A percentile compares a stretch with the other conserved stretches of the same genome.
Conservation (phyloP, 92 coral and sea anemone species). For the Chrysogorgia sp. region DNA sequence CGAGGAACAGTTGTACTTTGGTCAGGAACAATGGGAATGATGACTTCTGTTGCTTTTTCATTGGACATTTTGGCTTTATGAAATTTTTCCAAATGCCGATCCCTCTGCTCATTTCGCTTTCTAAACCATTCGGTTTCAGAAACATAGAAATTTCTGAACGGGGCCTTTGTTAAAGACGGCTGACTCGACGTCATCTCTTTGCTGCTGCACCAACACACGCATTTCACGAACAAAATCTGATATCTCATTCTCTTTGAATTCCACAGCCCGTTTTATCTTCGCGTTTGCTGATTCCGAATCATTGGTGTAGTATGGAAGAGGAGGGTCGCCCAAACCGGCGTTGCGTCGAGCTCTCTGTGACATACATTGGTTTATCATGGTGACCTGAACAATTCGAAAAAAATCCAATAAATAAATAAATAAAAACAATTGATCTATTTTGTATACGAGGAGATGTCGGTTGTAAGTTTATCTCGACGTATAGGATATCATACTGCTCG, state of each 20-base stretch:
- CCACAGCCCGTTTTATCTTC: constrained; percentile 41
- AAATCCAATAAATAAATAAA: too few relatives aligned
- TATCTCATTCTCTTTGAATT: constrained; percentile 44
- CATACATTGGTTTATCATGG: too few relatives aligned
- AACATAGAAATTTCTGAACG: neutral
- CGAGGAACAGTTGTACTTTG: too few relatives aligned
- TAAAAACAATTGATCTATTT: too few relatives aligned
- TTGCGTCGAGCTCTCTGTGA: too few relatives aligned
- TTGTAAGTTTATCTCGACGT: too few relatives aligned
- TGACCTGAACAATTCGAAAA: too few relatives aligned
- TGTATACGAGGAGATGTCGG: too few relatives aligned
- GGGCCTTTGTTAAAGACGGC: constrained; percentile 36
- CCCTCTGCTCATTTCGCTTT: constrained; percentile 6
- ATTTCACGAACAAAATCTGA: constrained; percentile 3
- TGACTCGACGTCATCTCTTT: constrained; percentile 17
- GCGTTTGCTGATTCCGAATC: constrained; percentile 66
- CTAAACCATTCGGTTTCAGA: constrained; percentile 22
- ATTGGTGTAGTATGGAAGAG: constrained; percentile 59
- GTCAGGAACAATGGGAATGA: too few relatives aligned
- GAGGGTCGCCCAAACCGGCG: too few relatives aligned
- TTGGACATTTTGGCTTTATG: neutral
- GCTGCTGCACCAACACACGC: constrained; percentile 5
- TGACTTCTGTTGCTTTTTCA: constrained; percentile 3
- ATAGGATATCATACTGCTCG: too few relatives aligned
- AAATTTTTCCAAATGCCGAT: neutral